These are phyloP conservation scores for Emydoidea blandingii DNA, from an alignment of 2,797 vertebrate species.

Conservation along the genomic window DNA sequence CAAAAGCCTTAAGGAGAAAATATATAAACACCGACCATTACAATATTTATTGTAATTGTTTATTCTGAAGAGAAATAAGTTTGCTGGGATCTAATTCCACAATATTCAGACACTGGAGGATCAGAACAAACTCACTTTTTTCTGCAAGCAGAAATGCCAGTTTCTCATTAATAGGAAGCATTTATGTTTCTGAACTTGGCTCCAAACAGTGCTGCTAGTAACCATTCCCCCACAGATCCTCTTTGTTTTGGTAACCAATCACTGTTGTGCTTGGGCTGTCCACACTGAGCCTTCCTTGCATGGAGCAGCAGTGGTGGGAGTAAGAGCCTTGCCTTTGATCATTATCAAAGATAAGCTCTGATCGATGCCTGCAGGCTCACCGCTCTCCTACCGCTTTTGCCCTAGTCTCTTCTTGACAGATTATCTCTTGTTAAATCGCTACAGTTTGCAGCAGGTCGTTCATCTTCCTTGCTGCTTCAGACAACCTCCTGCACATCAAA, in stretches of 20 bases:
- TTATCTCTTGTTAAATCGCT: conserved; percentile 38
- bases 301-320: conserved; percentile 1
- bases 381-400: neutral
- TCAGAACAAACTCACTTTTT: neutral
- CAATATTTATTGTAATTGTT: neutral
- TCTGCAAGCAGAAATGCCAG: neutral
- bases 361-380: conserved; percentile 36
- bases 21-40: neutral
- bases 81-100: neutral
- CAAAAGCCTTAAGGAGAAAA: neutral
- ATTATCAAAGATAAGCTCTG: conserved; percentile 31
- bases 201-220: neutral
- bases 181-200: neutral
- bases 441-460: conserved; percentile 34
- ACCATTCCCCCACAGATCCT: neutral
- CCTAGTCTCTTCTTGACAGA: neutral
- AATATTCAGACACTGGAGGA: neutral
- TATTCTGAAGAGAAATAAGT: neutral
- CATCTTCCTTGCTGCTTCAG: conserved; percentile 22
- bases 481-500: neutral
- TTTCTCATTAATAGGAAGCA: neutral
- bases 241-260: neutral
- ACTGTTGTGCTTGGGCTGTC: neutral
- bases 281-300: neutral
- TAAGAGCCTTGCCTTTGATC: conserved; percentile 26